Evolutionary conservation across 2,797 vertebrate species (phyloP).

Genomic region (Apodemus agrarius): DNA sequence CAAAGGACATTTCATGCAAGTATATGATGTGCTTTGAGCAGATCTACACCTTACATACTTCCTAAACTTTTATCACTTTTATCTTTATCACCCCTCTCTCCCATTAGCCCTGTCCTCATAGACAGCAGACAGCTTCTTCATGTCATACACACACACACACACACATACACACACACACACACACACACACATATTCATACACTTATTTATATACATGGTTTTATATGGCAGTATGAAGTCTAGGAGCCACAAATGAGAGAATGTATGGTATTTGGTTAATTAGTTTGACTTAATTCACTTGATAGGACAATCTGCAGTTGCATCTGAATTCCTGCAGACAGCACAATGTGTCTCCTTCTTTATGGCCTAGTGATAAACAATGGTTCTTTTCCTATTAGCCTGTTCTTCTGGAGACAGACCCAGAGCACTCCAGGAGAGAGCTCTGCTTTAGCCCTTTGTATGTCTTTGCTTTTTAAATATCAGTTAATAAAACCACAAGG

Average conservation of each 20-base stretch:
- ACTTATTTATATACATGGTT: too few relatives aligned
- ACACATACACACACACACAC: too few relatives aligned
- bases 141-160: too few relatives aligned
- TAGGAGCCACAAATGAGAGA: background rate
- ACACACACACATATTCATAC: too few relatives aligned
- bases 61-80: background rate
- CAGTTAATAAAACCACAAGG: background rate
- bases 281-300: background rate
- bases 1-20: background rate
- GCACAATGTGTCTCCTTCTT: background rate
- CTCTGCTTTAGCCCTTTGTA: background rate
- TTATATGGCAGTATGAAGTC: background rate
- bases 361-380: background rate
- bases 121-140: background rate
- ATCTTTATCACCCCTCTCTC: background rate
- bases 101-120: background rate
- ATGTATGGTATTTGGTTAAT: background rate
- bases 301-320: background rate
- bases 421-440: background rate
- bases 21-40: background rate
- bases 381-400: background rate
- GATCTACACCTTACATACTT: background rate
- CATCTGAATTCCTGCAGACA: too few relatives aligned
- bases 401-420: slow-evolving; percentile 1
- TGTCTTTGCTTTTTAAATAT: background rate